Evolutionary conservation across 2,888 invertebrate genomes (phyloP).

Genomic region (Cordilura impudica): DNA sequence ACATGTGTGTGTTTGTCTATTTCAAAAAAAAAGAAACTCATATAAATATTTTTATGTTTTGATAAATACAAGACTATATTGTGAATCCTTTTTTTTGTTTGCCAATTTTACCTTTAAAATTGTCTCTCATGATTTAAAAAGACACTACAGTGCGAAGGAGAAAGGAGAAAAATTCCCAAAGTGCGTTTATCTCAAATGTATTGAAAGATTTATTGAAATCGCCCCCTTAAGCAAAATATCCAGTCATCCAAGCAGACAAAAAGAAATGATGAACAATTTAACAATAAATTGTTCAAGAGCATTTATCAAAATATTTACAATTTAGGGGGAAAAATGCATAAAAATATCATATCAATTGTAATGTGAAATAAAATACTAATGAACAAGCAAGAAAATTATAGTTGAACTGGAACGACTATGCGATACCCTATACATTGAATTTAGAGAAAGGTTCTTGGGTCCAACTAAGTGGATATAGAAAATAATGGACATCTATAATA

Average conservation of each 20-base stretch:
- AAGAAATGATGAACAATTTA: slow-evolving; percentile 58
- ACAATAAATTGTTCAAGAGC: slow-evolving; percentile 54
- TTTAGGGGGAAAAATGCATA: slow-evolving; percentile 15
- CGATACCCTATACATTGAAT: no score
- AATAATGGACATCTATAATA: no score
- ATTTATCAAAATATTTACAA: slow-evolving; percentile 39
- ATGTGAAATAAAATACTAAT: background rate
- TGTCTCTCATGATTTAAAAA: slow-evolving; percentile 38
- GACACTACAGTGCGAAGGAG: background rate
- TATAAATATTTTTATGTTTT: slow-evolving; percentile 58
- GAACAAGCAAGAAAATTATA: slow-evolving; percentile 15
- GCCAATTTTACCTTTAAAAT: slow-evolving; percentile 24
- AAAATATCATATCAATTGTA: slow-evolving; percentile 51
- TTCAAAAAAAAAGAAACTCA: slow-evolving; percentile 17
- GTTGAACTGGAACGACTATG: no score
- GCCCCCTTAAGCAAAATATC: slow-evolving; percentile 41
- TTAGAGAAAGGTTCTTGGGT: no score
- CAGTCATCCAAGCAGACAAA: slow-evolving; percentile 28
- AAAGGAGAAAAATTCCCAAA: slow-evolving; percentile 3
- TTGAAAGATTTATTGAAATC: slow-evolving; percentile 38
- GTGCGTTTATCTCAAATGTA: slow-evolving; percentile 37
- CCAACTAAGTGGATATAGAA: no score
- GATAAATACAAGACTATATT: slow-evolving; percentile 27
- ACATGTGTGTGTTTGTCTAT: background rate
- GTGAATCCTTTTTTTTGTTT: slow-evolving; percentile 39